phyloP scores from a whole-genome alignment of 2,888 invertebrate genomes.

The Andrena flavipes region DNA sequence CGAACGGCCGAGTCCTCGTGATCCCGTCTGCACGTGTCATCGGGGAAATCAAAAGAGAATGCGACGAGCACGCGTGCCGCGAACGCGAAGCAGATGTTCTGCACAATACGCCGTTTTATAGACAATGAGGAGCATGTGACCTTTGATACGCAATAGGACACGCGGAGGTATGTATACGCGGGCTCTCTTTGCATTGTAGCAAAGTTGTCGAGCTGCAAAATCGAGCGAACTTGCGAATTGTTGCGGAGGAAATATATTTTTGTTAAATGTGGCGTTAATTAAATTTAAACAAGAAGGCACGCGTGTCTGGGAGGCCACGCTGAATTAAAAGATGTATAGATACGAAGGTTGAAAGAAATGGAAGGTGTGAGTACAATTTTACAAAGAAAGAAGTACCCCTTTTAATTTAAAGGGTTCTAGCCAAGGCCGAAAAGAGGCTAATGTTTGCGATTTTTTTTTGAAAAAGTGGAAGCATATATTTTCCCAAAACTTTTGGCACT shows the following conservation, averaged over 20 bases:
- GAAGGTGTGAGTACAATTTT: neutral
- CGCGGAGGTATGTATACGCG: neutral
- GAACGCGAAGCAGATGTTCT: constrained; percentile 31
- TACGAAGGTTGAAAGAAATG: neutral
- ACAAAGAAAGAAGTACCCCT: neutral
- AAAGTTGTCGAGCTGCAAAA: neutral
- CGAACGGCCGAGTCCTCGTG: constrained; percentile 10
- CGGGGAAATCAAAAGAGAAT: constrained; percentile 12
- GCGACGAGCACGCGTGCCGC: constrained; percentile 16
- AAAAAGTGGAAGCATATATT: too few relatives aligned
- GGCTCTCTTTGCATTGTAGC: neutral
- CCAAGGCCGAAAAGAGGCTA: too few relatives aligned
- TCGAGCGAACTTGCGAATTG: constrained; percentile 6
- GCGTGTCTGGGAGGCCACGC: neutral
- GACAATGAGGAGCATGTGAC: constrained; percentile 48
- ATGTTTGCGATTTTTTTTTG: too few relatives aligned
- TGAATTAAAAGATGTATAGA: neutral
- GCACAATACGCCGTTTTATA: constrained; percentile 51
- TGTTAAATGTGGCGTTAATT: neutral
- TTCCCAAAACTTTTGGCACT: too few relatives aligned
- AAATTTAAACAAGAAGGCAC: neutral
- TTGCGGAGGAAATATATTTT: neutral
- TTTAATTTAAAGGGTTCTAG: too few relatives aligned
- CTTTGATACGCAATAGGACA: constrained; percentile 23
- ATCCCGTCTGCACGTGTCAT: constrained; percentile 27